Conservation (phyloP, 2,888 invertebrate species). For the Aporophyla nigra region DNA sequence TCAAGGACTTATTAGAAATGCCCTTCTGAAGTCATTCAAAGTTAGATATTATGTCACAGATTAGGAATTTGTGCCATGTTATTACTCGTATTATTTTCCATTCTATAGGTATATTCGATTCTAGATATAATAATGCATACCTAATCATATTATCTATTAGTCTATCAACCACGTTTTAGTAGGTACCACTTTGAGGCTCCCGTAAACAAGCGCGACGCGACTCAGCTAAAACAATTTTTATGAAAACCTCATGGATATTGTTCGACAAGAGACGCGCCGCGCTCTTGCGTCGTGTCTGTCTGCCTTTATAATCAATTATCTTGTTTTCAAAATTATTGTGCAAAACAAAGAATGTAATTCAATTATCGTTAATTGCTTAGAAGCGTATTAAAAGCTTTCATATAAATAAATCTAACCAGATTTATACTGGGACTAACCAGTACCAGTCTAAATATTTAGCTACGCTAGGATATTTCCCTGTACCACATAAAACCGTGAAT, state of each 20-base stretch:
- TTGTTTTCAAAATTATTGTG: background rate
- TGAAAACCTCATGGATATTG: too few species aligned
- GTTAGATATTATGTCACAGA: conserved; percentile 20
- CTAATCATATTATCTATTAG: conserved; percentile 2
- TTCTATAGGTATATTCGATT: background rate
- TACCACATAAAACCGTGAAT: background rate
- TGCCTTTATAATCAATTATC: background rate
- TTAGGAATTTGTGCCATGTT: conserved; percentile 6
- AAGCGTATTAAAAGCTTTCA: background rate
- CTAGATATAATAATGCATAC: conserved; percentile 2
- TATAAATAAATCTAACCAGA: conserved; percentile 7
- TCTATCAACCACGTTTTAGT: background rate
- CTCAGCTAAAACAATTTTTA: too few species aligned
- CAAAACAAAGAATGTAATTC: background rate
- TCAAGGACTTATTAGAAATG: too few species aligned
- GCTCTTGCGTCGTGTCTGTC: too few species aligned
- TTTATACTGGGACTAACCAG: too few species aligned
- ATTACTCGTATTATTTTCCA: too few species aligned
- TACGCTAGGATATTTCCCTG: background rate
- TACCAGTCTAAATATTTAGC: too few species aligned
- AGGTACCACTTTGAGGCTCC: background rate
- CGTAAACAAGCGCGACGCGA: too few species aligned
- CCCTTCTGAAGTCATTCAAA: background rate
- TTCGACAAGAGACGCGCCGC: too few species aligned
- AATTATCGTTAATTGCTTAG: background rate